A percentile compares a stretch with the other conserved stretches of the same genome.
phyloP scores from a whole-genome alignment of 2,888 invertebrate genomes.

The Dasysyrphus tricinctus region DNA sequence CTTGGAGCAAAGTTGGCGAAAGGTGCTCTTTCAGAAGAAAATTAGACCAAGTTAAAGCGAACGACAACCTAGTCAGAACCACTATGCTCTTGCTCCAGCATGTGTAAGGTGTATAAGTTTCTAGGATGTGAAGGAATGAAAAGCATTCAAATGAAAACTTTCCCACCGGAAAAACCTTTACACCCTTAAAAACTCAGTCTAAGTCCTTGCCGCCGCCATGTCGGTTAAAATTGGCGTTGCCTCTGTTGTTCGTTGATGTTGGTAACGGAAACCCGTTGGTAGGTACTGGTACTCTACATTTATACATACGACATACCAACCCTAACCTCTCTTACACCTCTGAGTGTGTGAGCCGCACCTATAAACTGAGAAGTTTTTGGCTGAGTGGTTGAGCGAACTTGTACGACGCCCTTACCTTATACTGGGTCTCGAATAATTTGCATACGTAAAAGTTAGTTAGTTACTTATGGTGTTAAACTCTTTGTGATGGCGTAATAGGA shows the following conservation, averaged over 20 bases:
- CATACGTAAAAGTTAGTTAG: constrained; percentile 75
- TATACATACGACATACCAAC: background rate
- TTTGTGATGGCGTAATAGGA: constrained; percentile 74
- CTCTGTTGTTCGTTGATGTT: constrained; percentile 66
- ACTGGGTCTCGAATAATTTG: constrained; percentile 65
- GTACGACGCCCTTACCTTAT: constrained; percentile 35
- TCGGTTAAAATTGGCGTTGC: constrained; percentile 63
- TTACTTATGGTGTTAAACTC: constrained; percentile 75
- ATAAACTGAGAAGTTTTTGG: constrained; percentile 61
- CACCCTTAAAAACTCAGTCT: constrained; percentile 63
- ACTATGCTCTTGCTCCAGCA: constrained; percentile 17
- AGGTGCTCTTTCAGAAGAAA: constrained; percentile 58
- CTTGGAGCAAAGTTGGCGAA: constrained; percentile 53
- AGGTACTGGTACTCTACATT: background rate
- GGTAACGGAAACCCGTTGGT: constrained; percentile 60
- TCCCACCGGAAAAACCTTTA: constrained; percentile 67
- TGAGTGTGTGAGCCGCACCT: constrained; percentile 40
- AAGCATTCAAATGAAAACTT: constrained; percentile 72
- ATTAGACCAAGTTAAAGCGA: constrained; percentile 56
- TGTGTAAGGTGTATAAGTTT: constrained; percentile 16
- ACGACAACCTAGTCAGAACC: constrained; percentile 53
- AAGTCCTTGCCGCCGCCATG: constrained; percentile 47
- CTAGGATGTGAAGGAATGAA: constrained; percentile 26
- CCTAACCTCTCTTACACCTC: background rate
- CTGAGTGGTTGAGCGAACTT: constrained; percentile 61